Evolutionary conservation across 1,140 invertebrate genomes (phyloP), one percentile per base, ranked within the genome.

Genomic region (Scaptomyza hsui): DNA sequence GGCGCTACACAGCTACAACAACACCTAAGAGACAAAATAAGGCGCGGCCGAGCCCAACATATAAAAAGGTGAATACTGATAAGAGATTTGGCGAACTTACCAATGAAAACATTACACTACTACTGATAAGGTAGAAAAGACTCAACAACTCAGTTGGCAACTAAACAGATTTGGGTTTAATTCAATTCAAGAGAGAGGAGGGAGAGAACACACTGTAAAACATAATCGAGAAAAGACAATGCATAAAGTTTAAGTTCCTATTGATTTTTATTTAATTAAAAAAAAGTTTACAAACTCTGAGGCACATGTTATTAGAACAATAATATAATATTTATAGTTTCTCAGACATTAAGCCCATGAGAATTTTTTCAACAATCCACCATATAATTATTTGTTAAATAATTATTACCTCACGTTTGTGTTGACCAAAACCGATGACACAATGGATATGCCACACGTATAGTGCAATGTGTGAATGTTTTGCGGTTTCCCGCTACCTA

Each of bases 21-120:
- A 57, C 37, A 48, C 24, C 35, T 21, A 47, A 15, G 15, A 42
- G 18, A 39, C 7, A 2, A 35, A 35, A 41, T 41, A 37, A 47
- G 42, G 39, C 39, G 13, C 42, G 77, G 65, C 55, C 77, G 60
- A 13, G 44, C 52, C 68, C 68, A 71, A 45, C 45, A 52, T 37
- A 51, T 29, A 62, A 67, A 55, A 55, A 39, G 63, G 42, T 78
- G 61, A 29, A 16, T 49, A 61, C 49, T 64, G 77, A 80, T 80
- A 80, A 80, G 60, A 35, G 41, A 37, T 24, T 51, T 61, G 44
- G 32, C 24, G 59, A 35, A 24, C 16, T 60, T 19, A 37, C 55
- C 41, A 41, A 55, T 39, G 35, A 42, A 51, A 70, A 49, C 13
- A 56, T 16, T 48, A 49, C 49, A 70, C 32, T 32, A 70, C 32